phyloP scores from a whole-genome alignment of 2,797 vertebrate genomes.

The Hoplostethus mediterraneus region DNA sequence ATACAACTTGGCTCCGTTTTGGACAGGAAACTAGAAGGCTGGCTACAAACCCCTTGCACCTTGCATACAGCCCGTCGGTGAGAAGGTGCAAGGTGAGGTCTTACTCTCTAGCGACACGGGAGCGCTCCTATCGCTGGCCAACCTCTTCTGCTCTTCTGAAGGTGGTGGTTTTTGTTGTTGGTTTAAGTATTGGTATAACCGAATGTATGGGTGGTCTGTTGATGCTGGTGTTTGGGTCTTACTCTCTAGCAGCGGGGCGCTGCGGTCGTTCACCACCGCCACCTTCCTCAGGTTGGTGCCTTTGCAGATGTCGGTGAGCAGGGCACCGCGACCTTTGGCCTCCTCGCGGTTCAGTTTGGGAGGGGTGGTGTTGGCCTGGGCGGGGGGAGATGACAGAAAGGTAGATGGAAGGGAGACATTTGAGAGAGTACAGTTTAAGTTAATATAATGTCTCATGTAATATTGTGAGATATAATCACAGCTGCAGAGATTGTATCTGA shows the following conservation, averaged over 20 bases:
- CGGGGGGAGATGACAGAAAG: not conserved
- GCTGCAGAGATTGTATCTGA: no score
- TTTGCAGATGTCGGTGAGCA: slow-evolving; percentile 93
- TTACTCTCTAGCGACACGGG: slow-evolving; percentile 60
- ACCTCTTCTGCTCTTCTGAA: slow-evolving; percentile 52
- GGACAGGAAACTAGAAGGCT: slow-evolving; percentile 32
- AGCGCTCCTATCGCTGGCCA: slow-evolving; percentile 34
- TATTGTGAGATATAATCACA: no score
- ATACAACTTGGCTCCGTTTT: not conserved
- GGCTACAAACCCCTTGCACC: slow-evolving; percentile 37
- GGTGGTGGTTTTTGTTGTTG: slow-evolving; percentile 62
- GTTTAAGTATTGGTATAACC: slow-evolving; percentile 80
- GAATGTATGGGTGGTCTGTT: slow-evolving; percentile 80
- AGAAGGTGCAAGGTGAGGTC: slow-evolving; percentile 26
- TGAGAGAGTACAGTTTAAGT: no score
- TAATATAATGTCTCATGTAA: no score
- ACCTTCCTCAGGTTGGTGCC: slow-evolving; percentile 90
- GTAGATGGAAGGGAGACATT: not conserved
- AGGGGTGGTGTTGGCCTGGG: slow-evolving; percentile 88
- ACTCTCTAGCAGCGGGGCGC: slow-evolving; percentile 93
- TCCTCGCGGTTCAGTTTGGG: slow-evolving; percentile 89
- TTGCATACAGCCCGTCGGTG: slow-evolving; percentile 37
- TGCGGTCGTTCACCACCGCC: slow-evolving; percentile 89
- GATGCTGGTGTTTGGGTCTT: slow-evolving; percentile 67
- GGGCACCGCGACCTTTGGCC: slow-evolving; percentile 86